phyloP scores from a whole-genome alignment of 2,113 vertebrate species.

The Peromyscus californicus region DNA sequence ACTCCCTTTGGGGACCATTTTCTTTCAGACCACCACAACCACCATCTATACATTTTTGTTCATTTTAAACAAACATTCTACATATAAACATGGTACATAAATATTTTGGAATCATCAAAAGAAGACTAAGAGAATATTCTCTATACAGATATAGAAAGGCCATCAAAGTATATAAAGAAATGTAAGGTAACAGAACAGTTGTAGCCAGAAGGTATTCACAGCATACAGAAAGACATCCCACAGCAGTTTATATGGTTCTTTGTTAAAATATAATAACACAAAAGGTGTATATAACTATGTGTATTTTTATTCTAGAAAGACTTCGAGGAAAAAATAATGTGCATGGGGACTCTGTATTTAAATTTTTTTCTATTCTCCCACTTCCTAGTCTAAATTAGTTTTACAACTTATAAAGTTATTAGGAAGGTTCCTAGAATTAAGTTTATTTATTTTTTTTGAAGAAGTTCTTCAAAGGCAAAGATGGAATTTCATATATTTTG shows the following conservation, averaged over 20 bases:
- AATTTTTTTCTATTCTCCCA: neutral
- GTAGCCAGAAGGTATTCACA: too few species aligned
- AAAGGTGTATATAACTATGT: neutral
- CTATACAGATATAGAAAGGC: neutral
- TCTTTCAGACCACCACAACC: neutral
- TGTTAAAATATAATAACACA: neutral
- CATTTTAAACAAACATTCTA: constrained; percentile 43
- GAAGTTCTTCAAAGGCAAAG: neutral
- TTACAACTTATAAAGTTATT: neutral
- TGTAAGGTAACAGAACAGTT: neutral
- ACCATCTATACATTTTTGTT: neutral
- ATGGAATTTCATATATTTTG: neutral
- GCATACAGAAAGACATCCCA: too few species aligned
- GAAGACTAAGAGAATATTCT: neutral
- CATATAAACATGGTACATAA: neutral
- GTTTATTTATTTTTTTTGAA: neutral
- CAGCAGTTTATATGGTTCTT: neutral
- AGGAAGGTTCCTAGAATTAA: neutral
- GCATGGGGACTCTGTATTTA: neutral
- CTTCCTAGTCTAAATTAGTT: neutral
- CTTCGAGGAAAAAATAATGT: neutral
- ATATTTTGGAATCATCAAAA: neutral
- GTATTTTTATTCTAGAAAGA: neutral
- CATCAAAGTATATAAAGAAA: neutral
- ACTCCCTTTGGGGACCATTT: too few species aligned